phyloP scores from a whole-genome alignment of 2,888 invertebrate species.

The Dromius quadrimaculatus region DNA sequence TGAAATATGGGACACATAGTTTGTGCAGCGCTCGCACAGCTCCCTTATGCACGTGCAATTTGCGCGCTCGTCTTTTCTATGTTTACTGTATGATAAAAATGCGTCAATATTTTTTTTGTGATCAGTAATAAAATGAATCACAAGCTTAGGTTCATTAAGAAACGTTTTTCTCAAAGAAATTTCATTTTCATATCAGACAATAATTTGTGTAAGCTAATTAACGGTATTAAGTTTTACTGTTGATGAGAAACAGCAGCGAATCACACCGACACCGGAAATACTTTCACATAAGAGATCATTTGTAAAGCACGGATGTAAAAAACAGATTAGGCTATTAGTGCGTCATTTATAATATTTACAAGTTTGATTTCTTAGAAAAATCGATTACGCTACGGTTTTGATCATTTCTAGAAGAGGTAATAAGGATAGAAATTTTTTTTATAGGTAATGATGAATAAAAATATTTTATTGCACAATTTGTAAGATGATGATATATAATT shows the following conservation, averaged over 20 bases:
- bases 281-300: slow-evolving; percentile 40
- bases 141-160: too few species aligned
- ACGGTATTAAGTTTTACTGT: slow-evolving; percentile 43
- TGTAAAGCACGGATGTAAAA: slow-evolving; percentile 42
- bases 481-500: slow-evolving; percentile 9
- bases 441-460: background rate
- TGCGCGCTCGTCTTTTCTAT: too few species aligned
- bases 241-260: slow-evolving; percentile 34
- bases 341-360: slow-evolving; percentile 23
- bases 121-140: too few species aligned
- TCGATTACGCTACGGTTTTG: slow-evolving; percentile 12
- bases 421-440: background rate
- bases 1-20: too few species aligned
- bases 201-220: slow-evolving; percentile 40
- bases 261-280: slow-evolving; percentile 39
- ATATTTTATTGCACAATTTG: slow-evolving; percentile 11
- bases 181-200: slow-evolving; percentile 11
- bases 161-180: background rate
- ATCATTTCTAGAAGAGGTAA: slow-evolving; percentile 10
- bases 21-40: too few species aligned
- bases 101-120: too few species aligned
- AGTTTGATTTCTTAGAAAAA: slow-evolving; percentile 22
- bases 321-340: slow-evolving; percentile 9
- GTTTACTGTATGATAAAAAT: too few species aligned
- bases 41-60: too few species aligned